Percentiles rank a stretch among this genome's conserved stretches.
These are phyloP conservation scores for Pachycephala philippinensis DNA, from an alignment of 2,113 vertebrate species.

Conservation along the genomic window DNA sequence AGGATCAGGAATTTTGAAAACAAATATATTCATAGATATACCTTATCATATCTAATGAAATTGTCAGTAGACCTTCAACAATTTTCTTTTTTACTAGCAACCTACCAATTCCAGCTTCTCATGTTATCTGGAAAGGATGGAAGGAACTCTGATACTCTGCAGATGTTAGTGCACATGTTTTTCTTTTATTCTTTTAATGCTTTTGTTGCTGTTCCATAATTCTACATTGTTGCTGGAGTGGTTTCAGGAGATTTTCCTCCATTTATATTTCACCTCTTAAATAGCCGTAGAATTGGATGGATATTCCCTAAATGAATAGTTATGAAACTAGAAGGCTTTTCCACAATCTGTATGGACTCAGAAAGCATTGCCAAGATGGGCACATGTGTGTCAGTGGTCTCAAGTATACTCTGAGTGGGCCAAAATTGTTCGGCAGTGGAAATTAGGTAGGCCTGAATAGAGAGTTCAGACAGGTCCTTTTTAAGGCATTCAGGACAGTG, in stretches of 20 bases:
- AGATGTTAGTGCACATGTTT: background rate
- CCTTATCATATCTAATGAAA: background rate
- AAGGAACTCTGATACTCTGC: background rate
- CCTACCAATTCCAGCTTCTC: background rate
- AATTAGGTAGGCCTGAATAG: background rate
- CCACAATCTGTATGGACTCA: background rate
- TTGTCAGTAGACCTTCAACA: background rate
- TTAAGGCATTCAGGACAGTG: background rate
- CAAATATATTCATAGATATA: background rate
- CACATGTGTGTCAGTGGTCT: background rate
- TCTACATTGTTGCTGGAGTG: background rate
- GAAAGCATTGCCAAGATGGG: background rate
- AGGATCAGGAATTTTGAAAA: constrained; percentile 16
- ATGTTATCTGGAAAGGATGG: background rate
- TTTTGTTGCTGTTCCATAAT: background rate
- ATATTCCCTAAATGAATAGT: background rate
- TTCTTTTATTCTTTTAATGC: background rate
- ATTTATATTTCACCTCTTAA: background rate
- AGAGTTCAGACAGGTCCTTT: background rate
- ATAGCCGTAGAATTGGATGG: background rate
- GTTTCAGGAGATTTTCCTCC: background rate
- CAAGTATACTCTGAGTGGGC: background rate
- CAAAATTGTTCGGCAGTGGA: background rate
- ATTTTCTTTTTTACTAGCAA: background rate
- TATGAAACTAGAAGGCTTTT: background rate